These are phyloP conservation scores for Thamnophis elegans DNA, from an alignment of 2,797 vertebrate genomes.

Conservation along the genomic window DNA sequence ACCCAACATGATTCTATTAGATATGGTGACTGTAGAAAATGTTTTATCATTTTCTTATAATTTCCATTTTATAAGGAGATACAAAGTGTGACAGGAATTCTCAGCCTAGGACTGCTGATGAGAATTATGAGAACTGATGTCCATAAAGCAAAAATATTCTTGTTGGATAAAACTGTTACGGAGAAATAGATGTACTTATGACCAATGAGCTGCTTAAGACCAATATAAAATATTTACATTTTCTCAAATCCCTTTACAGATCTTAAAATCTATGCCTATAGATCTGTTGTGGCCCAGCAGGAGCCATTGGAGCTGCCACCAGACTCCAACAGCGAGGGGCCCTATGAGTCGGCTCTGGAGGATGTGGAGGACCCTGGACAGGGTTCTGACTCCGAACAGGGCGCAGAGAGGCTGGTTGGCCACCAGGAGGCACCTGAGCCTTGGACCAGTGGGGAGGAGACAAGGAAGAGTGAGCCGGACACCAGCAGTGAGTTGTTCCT, in stretches of 20 bases:
- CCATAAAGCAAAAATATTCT: background rate
- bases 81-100: background rate
- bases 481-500: no score
- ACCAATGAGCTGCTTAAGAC: background rate
- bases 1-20: background rate
- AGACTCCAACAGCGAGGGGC: no score
- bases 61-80: no score
- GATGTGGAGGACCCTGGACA: no score
- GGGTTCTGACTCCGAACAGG: no score
- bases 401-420: no score
- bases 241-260: background rate
- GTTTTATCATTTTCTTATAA: background rate
- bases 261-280: background rate
- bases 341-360: no score
- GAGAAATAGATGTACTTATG: background rate
- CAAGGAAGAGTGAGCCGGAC: no score
- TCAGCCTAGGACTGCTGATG: background rate
- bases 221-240: background rate
- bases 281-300: no score
- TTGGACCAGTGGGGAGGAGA: no score
- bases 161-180: background rate
- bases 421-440: no score
- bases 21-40: background rate
- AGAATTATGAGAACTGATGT: background rate
- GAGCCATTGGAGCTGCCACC: no score